Conservation (phyloP, 2,888 invertebrate genomes). For the Melieria picta region DNA sequence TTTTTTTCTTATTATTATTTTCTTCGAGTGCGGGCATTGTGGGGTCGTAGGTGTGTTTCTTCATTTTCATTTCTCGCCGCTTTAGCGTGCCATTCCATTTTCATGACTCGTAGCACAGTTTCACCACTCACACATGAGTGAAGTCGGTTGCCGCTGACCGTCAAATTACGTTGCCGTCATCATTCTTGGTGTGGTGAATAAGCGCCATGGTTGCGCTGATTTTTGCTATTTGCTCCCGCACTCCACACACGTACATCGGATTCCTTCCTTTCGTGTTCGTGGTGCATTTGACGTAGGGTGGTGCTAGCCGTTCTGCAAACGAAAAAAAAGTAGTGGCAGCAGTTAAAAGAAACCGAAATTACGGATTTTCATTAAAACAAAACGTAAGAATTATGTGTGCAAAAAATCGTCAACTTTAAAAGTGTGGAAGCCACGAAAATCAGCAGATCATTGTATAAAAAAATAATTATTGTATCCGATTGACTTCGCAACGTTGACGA, state of each 20-base stretch:
- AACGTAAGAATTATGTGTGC: too few relatives aligned
- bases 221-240: constrained; percentile 33
- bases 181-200: constrained; percentile 50
- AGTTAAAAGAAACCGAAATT: too few relatives aligned
- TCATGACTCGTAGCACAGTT: constrained; percentile 13
- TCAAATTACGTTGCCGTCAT: constrained; percentile 55
- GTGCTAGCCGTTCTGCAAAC: constrained; percentile 44
- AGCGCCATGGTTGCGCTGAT: constrained; percentile 26
- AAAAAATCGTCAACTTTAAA: too few relatives aligned
- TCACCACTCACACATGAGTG: constrained; percentile 39
- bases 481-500: too few relatives aligned
- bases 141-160: constrained; percentile 23
- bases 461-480: too few relatives aligned
- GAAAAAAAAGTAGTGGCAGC: not conserved
- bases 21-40: not conserved
- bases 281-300: constrained; percentile 52
- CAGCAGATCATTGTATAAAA: too few relatives aligned
- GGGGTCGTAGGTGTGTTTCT: constrained; percentile 27
- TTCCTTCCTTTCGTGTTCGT: constrained; percentile 42
- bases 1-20: not conserved
- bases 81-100: not conserved
- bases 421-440: too few relatives aligned
- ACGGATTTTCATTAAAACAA: too few relatives aligned
- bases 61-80: not conserved
- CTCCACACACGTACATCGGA: constrained; percentile 32